Base-by-base conservation (phyloP, 2,888 invertebrate species). In the Epirrhoe tristata region DNA sequence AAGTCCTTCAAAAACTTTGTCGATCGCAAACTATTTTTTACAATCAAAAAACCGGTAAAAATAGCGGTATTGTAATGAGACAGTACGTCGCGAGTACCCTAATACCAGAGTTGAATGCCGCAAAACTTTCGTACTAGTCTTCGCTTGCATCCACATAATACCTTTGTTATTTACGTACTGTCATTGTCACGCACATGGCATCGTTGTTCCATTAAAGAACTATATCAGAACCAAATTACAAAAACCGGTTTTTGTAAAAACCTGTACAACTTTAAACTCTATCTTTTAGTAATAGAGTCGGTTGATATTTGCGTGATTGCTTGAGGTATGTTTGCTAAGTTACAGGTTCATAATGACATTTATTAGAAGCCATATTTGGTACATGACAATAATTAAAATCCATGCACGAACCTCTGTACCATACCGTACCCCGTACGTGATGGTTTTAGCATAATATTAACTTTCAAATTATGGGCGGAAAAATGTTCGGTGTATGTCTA, bases 381-480 rank as follows among this genome's bases (percentile, higher is more conserved):
- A 93, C 92, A 93, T 92, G 92, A 91, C 84, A 91, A 92, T 93
- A 93, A 93, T 93, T 93, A 93, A 93, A 93, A 93, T 86, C 88
- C 86, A 93, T 93, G 92, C 93, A 93, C 93, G 93, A 93, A 93
- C 79, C 77, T 71, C 78, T 79, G 93, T 93, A 87, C 93, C 93
- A 90, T 76, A 87, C 90, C 84, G 93, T 92, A 75, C 92, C 90
- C 70, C 80, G 90, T 82, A 89, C 89, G 88, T 88, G 84, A 75
- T 70, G 77, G 75, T 78, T 83, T 88, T 86, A 85, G 87, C 89
- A 89, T 90, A 89, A 87, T 89, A 89, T 90, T 89, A 88, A 80
- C 83, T 86, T 83, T 83, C 78, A 83, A 85, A 85, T 84, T 83
- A 84, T 83, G 82, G 82, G 72, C 77, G 73, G 83, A 84, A 85